These are phyloP conservation scores for Aplodontia rufa DNA, from an alignment of 2,113 vertebrate genomes.

Conservation along the genomic window DNA sequence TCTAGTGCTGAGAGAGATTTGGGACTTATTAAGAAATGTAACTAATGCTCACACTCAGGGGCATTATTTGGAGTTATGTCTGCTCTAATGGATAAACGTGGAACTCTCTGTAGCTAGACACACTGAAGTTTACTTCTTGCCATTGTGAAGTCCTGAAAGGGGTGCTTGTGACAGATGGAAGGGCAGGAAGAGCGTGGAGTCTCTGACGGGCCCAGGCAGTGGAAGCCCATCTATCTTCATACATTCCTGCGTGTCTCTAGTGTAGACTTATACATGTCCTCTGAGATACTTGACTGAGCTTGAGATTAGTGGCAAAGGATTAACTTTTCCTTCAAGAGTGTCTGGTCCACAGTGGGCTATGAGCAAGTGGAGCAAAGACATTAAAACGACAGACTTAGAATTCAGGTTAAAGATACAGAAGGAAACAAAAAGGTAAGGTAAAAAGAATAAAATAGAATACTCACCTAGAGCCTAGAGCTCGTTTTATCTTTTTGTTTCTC, in stretches of 20 bases:
- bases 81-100: background rate
- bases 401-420: background rate
- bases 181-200: background rate
- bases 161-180: background rate
- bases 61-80: background rate
- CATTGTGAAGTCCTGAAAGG: background rate
- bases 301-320: background rate
- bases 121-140: background rate
- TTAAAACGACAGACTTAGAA: background rate
- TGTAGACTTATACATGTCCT: background rate
- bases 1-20: background rate
- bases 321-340: background rate
- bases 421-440: background rate
- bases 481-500: background rate
- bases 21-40: slow-evolving; percentile 12
- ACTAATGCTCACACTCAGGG: background rate
- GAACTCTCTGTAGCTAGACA: background rate
- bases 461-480: background rate
- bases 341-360: background rate
- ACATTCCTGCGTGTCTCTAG: background rate
- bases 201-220: background rate
- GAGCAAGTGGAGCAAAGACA: background rate
- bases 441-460: background rate
- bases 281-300: background rate
- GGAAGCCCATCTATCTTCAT: background rate